These are phyloP conservation scores for Pantherophis vulpinus DNA, from an alignment of 2,797 vertebrate genomes.

Conservation along the genomic window DNA sequence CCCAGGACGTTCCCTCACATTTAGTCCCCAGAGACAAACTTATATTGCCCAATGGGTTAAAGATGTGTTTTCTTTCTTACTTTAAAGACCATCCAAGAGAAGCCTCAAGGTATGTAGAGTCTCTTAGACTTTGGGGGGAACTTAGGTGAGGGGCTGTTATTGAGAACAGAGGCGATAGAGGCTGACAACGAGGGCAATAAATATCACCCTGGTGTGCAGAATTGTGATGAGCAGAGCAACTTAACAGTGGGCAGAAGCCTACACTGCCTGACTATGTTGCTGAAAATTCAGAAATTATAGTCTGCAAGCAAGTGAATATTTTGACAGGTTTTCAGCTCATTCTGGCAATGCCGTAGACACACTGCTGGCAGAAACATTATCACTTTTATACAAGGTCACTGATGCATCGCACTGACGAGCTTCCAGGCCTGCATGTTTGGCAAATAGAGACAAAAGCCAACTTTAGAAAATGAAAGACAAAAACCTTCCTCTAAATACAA, in stretches of 20 bases:
- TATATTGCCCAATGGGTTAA: background rate
- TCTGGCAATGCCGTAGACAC: background rate
- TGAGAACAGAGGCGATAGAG: background rate
- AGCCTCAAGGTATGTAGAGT: background rate
- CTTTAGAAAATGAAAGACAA: background rate
- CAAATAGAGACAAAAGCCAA: background rate
- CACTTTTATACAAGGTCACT: background rate
- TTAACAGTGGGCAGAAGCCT: background rate
- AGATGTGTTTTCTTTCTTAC: background rate
- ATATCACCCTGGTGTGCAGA: background rate
- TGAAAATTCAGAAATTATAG: background rate
- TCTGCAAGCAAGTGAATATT: background rate
- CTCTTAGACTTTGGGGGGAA: background rate
- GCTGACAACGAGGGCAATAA: background rate
- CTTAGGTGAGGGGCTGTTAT: background rate
- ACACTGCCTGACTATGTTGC: background rate
- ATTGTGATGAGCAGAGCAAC: background rate
- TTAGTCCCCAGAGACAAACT: background rate
- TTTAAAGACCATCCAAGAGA: background rate
- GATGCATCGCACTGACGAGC: background rate
- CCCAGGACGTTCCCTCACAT: background rate
- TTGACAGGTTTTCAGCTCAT: background rate
- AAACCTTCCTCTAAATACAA: background rate
- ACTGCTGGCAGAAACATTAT: background rate
- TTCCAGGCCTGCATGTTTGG: background rate